Base-by-base conservation (phyloP, 2,797 vertebrate species). In the Neosilurus hyrtlii region DNA sequence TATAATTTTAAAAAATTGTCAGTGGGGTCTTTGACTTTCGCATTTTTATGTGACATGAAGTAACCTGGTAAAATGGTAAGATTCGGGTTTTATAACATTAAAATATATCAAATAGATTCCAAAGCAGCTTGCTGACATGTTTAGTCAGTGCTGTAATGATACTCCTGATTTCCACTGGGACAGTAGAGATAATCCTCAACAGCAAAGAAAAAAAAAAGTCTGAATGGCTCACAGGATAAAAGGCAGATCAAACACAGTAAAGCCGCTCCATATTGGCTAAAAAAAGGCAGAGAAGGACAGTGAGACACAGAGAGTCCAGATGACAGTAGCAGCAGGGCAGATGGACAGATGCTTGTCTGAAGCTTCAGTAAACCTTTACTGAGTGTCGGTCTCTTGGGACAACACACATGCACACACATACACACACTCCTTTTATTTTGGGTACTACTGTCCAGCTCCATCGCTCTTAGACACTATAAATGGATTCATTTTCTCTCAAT, bases 271-370 rank as follows among this genome's bases (percentile, higher is more conserved):
- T 91, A 89, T 87, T 92, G 91, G 84, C 88, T 59, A 63, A 83
- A 80, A 78, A 77, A 35, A 35, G 61, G 75, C 70, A 59, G 56
- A 61, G 52, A 80, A 30, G 63, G 79, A 77, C 65, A 70, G 22
- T 80, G 85, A 80, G 71, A 54, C 24, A 54, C 24, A 86, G 85
- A 85, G 86, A 83, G 79, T 80, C 81, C 88, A 88, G 88, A 88
- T 88, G 88, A 90, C 84, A 77, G 84, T 84, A 83, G 76, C 77
- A 63, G 76, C 67, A 71, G 49, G 92, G 91, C 94, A 95, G 94
- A 95, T 94, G 94, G 94, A 65, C 91, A 91, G 91, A 92, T 91
- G 86, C 88, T 91, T 89, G 89, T 89, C 89, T 92, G 93, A 92
- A 92, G 93, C 90, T 91, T 90, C 91, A 93, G 91, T 93, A 91